Conservation (phyloP, 2,888 invertebrate species). For the Pristionchus arcanus region DNA sequence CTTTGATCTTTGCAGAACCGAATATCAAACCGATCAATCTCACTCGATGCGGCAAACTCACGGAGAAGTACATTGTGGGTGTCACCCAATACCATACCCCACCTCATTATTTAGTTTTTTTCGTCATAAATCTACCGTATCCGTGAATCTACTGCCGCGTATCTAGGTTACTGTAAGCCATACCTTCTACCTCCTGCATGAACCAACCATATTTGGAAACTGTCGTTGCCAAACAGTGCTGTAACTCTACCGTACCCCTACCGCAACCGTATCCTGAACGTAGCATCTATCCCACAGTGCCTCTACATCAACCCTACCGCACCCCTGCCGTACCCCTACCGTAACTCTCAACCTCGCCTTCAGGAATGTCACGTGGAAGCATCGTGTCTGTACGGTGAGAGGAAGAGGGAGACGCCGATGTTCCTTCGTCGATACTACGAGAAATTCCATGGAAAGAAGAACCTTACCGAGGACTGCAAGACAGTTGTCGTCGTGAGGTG, state of each 20-base stretch:
- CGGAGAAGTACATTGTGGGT: background rate
- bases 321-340: background rate
- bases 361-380: conserved; percentile 33
- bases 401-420: background rate
- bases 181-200: no score
- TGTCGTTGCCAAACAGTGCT: no score
- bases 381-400: background rate
- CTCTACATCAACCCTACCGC: no score
- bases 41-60: background rate
- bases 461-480: background rate
- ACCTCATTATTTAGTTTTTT: no score
- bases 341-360: background rate
- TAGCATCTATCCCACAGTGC: background rate
- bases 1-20: background rate
- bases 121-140: background rate
- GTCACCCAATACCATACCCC: background rate
- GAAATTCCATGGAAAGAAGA: background rate
- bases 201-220: no score
- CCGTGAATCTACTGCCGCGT: no score
- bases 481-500: background rate
- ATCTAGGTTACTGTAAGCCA: no score
- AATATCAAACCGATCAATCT: background rate
- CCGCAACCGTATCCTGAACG: background rate
- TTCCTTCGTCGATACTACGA: background rate
- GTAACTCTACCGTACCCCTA: no score